Percentiles rank a stretch among this genome's conserved stretches.
phyloP scores from a whole-genome alignment of 2,888 invertebrate species.

The Marronus borbonicus region DNA sequence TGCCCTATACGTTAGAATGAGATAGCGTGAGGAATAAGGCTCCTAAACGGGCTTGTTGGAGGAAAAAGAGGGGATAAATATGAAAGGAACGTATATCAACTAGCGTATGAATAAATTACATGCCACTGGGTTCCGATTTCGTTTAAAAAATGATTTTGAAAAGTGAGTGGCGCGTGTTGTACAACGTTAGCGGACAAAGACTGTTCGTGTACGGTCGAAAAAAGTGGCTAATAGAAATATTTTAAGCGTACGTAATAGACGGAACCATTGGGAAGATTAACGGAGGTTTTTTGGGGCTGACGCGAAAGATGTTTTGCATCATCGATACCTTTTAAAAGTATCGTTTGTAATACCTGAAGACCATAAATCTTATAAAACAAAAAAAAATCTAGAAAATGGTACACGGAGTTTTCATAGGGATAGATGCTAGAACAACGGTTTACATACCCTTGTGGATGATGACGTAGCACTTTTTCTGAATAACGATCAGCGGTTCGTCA shows the following conservation, averaged over 20 bases:
- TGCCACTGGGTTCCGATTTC: conserved; percentile 4
- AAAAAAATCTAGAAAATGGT: too few species aligned
- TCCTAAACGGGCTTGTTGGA: neutral
- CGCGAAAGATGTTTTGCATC: too few species aligned
- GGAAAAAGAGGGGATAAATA: neutral
- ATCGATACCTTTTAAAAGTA: too few species aligned
- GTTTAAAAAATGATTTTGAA: conserved; percentile 26
- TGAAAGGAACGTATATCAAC: neutral
- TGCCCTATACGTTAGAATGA: neutral
- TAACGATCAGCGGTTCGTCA: too few species aligned
- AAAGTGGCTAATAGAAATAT: neutral
- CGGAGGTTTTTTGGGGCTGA: too few species aligned
- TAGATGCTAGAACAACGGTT: too few species aligned
- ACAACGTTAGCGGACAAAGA: neutral
- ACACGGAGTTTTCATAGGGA: too few species aligned
- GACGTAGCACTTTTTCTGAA: too few species aligned
- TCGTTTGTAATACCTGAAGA: too few species aligned
- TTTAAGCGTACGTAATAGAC: conserved; percentile 5
- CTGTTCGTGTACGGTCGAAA: neutral
- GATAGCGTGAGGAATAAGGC: neutral
- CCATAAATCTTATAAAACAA: too few species aligned
- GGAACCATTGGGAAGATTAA: neutral
- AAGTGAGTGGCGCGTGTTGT: conserved; percentile 2
- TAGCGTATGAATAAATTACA: conserved; percentile 26
- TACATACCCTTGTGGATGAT: too few species aligned